Base-by-base conservation (phyloP, 2,888 invertebrate genomes). In the Chrysolina americana region DNA sequence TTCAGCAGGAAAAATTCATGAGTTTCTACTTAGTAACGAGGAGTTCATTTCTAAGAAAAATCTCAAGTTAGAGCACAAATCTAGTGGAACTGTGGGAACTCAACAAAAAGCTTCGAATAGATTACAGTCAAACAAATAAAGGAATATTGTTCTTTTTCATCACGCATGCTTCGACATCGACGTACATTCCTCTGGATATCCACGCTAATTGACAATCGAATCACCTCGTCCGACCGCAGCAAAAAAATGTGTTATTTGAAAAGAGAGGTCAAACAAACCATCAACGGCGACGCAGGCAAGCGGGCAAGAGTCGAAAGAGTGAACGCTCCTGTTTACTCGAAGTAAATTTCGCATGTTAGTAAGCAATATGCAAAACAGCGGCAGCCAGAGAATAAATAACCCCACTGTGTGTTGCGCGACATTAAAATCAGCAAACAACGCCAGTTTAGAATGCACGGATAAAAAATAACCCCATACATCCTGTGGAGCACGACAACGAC, bases 371-470 rank as follows among this genome's bases (percentile, higher is more conserved):
- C 81, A 75, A 75, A 75, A 48, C 75, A 70, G 72, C 63, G 62
- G 71, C 75, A 65, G 71, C 36, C 81, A 80, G 80, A 80, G 80
- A 82, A 85, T 84, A 84, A 84, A 84, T 84, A 81, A 80, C 81
- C 69, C 74, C 78, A 81, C 78, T 82, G 83, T 84, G 76, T 81
- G 81, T 81, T 84, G 81, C 80, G 82, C 83, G 82, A 84, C 84
- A 83, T 84, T 84, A 83, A 84, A 85, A 85, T 84, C 83, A 80
- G 82, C 83, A 81, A 84, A 84, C 83, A 84, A 80, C 82, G 81
- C 78, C 81, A 75, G 81, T 80, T 62, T 59, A 81, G 80, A 80
- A 82, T 80, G 82, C 82, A 77, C 80, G 81, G 80, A 82, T 82
- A 82, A 82, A 82, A 82, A 83, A 83, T 82, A 81, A 75, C 80